Percentiles rank a stretch among this genome's conserved stretches.
Conservation (phyloP, 2,888 invertebrate species). For the Xanthostigma xanthostigma region DNA sequence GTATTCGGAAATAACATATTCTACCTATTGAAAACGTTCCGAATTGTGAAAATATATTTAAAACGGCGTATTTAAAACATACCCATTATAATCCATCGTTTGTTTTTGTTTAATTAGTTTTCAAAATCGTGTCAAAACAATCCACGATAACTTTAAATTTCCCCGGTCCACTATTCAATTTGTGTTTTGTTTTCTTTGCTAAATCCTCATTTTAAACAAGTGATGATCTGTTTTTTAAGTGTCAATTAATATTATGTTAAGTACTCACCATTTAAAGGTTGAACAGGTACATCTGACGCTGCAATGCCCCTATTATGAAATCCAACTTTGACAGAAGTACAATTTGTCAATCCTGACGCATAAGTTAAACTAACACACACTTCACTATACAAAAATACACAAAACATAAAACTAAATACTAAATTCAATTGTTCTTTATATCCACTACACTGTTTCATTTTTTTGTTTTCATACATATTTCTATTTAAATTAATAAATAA, state of each 20-base stretch:
- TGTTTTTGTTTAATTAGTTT: too few relatives aligned
- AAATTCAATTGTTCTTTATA: not conserved
- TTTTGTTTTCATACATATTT: not conserved
- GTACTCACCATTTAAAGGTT: conserved; percentile 36
- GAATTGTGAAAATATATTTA: too few relatives aligned
- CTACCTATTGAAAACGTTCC: too few relatives aligned
- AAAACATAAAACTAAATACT: conserved; percentile 3
- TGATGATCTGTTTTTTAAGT: not conserved
- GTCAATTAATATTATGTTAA: not conserved
- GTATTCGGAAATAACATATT: too few relatives aligned
- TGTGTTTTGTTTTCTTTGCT: too few relatives aligned
- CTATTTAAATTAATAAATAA: not conserved
- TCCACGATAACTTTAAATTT: too few relatives aligned
- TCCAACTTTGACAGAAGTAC: conserved; percentile 35
- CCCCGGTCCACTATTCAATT: too few relatives aligned
- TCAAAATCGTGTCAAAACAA: too few relatives aligned
- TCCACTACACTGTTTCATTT: not conserved
- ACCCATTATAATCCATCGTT: too few relatives aligned
- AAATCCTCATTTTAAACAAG: too few relatives aligned
- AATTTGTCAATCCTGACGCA: conserved; percentile 20
- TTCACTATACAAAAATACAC: not conserved
- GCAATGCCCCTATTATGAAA: conserved; percentile 37
- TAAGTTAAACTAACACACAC: not conserved
- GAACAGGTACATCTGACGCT: conserved; percentile 32
- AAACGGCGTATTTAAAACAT: too few relatives aligned